Evolutionary conservation across 2,113 vertebrate genomes (phyloP), one percentile per base, ranked within the genome.

Genomic region (Chloropsis cyanopogon): DNA sequence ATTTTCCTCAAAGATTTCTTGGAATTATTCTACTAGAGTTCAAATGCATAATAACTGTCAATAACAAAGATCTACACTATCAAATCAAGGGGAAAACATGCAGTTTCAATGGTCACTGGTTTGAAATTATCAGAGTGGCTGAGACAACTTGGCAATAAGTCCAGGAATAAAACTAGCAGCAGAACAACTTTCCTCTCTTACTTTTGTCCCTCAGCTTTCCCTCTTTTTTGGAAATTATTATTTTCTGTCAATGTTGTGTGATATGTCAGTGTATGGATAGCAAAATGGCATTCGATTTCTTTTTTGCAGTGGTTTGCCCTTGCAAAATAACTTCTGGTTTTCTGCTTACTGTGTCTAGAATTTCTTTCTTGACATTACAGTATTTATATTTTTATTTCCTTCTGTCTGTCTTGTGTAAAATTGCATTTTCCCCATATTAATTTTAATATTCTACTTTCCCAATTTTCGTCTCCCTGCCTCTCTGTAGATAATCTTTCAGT

Each of bases 291-390:
- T 95, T 83, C 68, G 82, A 64, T 90, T 86, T 70, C 37, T 86
- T 92, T 37, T 92, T 80, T 88, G 64, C 59, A 3, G 5, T 49
- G 78, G 28, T 46, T 33, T 88, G 69, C 56, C 52, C 82, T 86
- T 78, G 47, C 49, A 93, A 96, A 95, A 93, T 92, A 1, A 5
- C 78, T 96, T 94, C 76, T 90, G 83, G 92, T 96, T 96, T 95
- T 90, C 88, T 92, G 52, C 72, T 96, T 41, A 60, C 47, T 82
- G 57, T 96, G 64, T 90, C 54, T 37, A 31, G 71, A 90, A 90
- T 81, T 52, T 81, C 52, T 90, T 63, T 56, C 88, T 88, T 81
- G 52, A 63, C 56, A 75, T 83, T 86, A 88, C n/a, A 49, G 20
- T 81, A 84, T 90, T 90, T 81, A 88, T 44, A 86, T 71, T 91